phyloP scores from a whole-genome alignment of 2,888 invertebrate species.

The Idaea dimidiata region DNA sequence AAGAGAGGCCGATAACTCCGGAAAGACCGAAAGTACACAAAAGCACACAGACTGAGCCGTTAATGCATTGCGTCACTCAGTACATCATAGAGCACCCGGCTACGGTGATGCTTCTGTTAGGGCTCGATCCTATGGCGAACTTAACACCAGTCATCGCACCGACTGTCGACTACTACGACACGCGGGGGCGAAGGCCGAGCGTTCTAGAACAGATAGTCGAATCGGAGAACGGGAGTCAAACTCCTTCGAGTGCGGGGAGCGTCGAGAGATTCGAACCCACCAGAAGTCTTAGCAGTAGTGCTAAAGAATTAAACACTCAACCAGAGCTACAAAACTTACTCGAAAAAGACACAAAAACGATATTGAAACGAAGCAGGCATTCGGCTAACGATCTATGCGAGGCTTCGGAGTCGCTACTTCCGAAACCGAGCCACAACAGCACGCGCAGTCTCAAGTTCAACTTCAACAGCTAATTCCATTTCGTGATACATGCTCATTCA shows the following conservation, averaged over 20 bases:
- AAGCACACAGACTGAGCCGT: slow-evolving; percentile 84
- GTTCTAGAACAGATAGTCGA: slow-evolving; percentile 71
- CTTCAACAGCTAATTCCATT: slow-evolving; percentile 71
- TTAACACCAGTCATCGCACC: slow-evolving; percentile 64
- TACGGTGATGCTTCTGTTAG: slow-evolving; percentile 86
- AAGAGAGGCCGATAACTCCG: slow-evolving; percentile 65
- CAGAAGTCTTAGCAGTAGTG: slow-evolving; percentile 59
- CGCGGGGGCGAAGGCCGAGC: slow-evolving; percentile 62
- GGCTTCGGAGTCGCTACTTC: slow-evolving; percentile 78
- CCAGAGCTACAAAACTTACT: slow-evolving; percentile 60
- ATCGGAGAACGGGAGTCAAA: slow-evolving; percentile 69
- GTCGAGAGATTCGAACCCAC: slow-evolving; percentile 52
- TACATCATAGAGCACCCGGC: slow-evolving; percentile 88
- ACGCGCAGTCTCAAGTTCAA: slow-evolving; percentile 84
- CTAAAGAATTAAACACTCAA: slow-evolving; percentile 51
- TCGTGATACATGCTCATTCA: slow-evolving; percentile 63
- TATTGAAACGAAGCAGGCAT: slow-evolving; percentile 80
- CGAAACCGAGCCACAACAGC: slow-evolving; percentile 80
- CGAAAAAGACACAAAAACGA: slow-evolving; percentile 56
- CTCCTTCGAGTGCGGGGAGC: slow-evolving; percentile 68
- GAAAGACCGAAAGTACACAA: slow-evolving; percentile 64
- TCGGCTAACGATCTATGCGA: slow-evolving; percentile 86
- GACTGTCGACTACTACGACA: slow-evolving; percentile 71
- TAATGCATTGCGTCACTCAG: slow-evolving; percentile 81
- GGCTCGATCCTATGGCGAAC: slow-evolving; percentile 83